Evolutionary conservation across 2,888 invertebrate genomes (phyloP).

Genomic region (Lasioglossum marginatum): DNA sequence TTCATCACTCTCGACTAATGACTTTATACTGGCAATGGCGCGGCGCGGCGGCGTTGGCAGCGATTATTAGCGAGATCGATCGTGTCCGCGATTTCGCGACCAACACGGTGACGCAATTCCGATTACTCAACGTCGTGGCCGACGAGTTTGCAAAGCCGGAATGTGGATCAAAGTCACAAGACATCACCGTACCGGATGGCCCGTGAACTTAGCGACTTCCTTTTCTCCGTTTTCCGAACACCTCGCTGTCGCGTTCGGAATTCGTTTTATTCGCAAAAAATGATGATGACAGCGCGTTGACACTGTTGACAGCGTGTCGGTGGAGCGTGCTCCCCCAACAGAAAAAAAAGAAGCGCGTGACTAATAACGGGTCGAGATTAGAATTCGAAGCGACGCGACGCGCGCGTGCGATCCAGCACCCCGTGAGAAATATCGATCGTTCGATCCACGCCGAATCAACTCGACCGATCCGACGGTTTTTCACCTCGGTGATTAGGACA

Average conservation of each 20-base stretch:
- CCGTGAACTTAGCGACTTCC: conserved; percentile 49
- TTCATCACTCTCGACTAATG: conserved; percentile 36
- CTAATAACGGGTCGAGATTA: conserved; percentile 73
- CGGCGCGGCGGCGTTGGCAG: neutral
- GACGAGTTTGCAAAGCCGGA: conserved; percentile 19
- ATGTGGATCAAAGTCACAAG: conserved; percentile 57
- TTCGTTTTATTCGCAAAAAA: conserved; percentile 17
- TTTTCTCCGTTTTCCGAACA: neutral
- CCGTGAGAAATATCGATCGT: conserved; percentile 10
- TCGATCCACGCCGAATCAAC: neutral
- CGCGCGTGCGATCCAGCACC: neutral
- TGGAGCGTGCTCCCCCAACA: conserved; percentile 27
- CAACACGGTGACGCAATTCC: conserved; percentile 33
- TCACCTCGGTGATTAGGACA: neutral
- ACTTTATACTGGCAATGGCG: conserved; percentile 8
- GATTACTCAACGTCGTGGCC: conserved; percentile 36
- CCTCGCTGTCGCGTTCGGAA: neutral
- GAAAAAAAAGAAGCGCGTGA: conserved; percentile 63
- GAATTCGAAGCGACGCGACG: conserved; percentile 25
- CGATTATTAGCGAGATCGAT: conserved; percentile 57
- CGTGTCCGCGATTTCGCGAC: conserved; percentile 40
- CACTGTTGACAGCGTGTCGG: conserved; percentile 12
- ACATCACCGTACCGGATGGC: conserved; percentile 49
- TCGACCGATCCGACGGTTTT: neutral
- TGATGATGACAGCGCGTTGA: conserved; percentile 21